Conservation (phyloP, 2,888 invertebrate genomes). For the Lysandra coridon region DNA sequence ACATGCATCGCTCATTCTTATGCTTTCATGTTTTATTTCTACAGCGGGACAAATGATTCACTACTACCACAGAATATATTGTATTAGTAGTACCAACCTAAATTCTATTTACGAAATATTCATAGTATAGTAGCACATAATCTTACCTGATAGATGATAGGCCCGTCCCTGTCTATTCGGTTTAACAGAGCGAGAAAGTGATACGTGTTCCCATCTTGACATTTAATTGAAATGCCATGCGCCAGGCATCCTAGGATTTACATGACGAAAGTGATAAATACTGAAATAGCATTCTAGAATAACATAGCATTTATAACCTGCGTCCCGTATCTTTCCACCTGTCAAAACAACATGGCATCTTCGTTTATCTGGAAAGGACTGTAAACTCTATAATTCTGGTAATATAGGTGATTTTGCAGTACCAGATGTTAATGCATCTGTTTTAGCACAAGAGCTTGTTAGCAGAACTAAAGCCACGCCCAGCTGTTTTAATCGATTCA, state of each 20-base stretch:
- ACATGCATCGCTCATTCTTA: too few species aligned
- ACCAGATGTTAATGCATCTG: conserved; percentile 18
- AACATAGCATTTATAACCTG: conserved; percentile 36
- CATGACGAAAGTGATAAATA: conserved; percentile 25
- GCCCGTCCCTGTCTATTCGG: background rate
- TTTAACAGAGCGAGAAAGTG: conserved; percentile 1
- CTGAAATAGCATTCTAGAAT: conserved; percentile 30
- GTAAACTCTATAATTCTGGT: background rate
- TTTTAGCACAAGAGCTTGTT: conserved; percentile 38
- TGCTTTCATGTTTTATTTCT: background rate
- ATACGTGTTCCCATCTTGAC: background rate
- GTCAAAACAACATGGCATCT: conserved; percentile 43
- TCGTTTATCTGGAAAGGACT: conserved; percentile 35
- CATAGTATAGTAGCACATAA: background rate
- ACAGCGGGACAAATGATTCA: background rate
- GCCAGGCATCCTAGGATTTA: background rate
- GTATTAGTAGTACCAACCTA: too few species aligned
- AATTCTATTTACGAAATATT: background rate
- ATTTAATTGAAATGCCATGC: conserved; percentile 23
- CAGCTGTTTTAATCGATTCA: conserved; percentile 38
- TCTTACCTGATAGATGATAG: background rate
- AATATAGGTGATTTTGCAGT: conserved; percentile 29
- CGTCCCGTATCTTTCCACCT: conserved; percentile 41
- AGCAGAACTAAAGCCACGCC: conserved; percentile 49
- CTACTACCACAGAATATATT: too few species aligned